These are phyloP conservation scores for Philaenus spumarius DNA, from an alignment of 1,140 invertebrate genomes.

Conservation along the genomic window DNA sequence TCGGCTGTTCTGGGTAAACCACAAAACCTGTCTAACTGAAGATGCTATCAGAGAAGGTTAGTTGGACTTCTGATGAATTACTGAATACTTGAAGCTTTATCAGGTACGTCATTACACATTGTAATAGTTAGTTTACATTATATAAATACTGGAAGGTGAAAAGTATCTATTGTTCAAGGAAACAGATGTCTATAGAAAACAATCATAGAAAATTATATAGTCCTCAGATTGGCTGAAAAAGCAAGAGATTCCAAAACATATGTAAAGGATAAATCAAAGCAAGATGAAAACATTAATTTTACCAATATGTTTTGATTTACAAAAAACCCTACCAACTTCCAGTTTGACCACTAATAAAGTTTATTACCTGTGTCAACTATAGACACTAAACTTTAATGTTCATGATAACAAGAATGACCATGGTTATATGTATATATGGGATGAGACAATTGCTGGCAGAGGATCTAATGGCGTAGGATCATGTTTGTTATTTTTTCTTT, in stretches of 20 bases:
- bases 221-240: not conserved
- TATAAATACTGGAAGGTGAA: too few relatives aligned
- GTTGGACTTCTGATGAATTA: too few relatives aligned
- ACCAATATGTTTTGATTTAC: constrained; percentile 6
- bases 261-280: not conserved
- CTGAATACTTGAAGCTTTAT: too few relatives aligned
- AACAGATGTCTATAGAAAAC: too few relatives aligned
- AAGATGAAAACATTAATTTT: not conserved
- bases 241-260: not conserved
- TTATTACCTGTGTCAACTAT: constrained; percentile 8
- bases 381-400: constrained; percentile 1
- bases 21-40: too few relatives aligned
- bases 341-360: not conserved
- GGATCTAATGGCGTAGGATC: constrained; percentile 31
- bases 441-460: constrained; percentile 30
- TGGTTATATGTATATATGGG: constrained; percentile 27
- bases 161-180: not conserved
- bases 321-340: too few relatives aligned
- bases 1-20: too few relatives aligned
- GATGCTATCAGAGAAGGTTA: too few relatives aligned
- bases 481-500: constrained; percentile 9
- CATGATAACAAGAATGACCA: not conserved
- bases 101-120: too few relatives aligned
- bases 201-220: not conserved
- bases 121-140: too few relatives aligned